These are phyloP conservation scores for Protobothrops mucrosquamatus DNA, from an alignment of 2,113 vertebrate genomes.

Conservation along the genomic window DNA sequence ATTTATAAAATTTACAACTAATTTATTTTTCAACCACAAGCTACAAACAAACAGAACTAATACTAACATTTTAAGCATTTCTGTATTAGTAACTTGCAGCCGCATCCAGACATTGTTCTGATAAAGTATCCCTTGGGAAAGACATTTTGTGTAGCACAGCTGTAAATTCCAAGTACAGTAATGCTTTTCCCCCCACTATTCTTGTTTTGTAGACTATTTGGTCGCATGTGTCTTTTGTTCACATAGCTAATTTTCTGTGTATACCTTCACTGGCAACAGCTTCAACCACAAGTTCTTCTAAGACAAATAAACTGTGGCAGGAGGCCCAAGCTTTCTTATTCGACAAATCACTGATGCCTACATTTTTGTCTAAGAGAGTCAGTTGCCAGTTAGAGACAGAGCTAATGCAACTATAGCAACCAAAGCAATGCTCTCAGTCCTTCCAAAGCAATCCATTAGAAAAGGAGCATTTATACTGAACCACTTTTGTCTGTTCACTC, in stretches of 20 bases:
- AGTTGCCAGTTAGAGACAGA: background rate
- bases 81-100: background rate
- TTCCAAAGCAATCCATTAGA: background rate
- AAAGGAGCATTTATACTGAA: background rate
- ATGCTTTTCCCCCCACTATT: background rate
- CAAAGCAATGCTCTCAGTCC: background rate
- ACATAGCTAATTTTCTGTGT: background rate
- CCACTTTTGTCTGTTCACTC: background rate
- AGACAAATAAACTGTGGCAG: background rate
- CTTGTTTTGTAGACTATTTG: background rate
- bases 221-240: background rate
- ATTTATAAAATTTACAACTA: background rate
- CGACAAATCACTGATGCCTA: background rate
- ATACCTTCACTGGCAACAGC: background rate
- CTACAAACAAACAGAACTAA: background rate
- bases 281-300: background rate
- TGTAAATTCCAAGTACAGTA: background rate
- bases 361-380: background rate
- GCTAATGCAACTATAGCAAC: constrained; percentile 5
- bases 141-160: background rate
- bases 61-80: background rate
- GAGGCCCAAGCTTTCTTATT: background rate
- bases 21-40: background rate
- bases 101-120: background rate
- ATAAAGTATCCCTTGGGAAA: background rate